phyloP scores from a whole-genome alignment of 2,113 vertebrate genomes.

The Austrofundulus limnaeus region DNA sequence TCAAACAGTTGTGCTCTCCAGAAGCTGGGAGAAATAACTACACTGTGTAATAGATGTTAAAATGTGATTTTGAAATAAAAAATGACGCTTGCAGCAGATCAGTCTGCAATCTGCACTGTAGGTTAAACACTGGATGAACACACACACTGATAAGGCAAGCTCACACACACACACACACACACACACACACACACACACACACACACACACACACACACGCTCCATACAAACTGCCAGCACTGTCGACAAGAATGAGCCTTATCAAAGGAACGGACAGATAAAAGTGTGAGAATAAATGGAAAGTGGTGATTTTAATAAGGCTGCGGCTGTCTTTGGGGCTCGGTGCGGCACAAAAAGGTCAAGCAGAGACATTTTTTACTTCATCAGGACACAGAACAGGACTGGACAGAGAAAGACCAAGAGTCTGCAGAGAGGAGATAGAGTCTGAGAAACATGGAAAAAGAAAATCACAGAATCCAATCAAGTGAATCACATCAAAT shows the following conservation, averaged over 20 bases:
- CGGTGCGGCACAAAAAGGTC: constrained; percentile 47
- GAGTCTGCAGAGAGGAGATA: constrained; percentile 25
- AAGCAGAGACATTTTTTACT: constrained; percentile 68
- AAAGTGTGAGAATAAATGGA: constrained; percentile 21
- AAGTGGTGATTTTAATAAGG: constrained; percentile 56
- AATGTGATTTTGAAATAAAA: no score
- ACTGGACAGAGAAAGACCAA: constrained; percentile 24
- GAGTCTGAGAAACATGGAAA: constrained; percentile 8
- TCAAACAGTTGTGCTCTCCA: no score
- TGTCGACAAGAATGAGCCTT: constrained; percentile 36
- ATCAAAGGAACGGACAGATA: constrained; percentile 41
- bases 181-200: no score
- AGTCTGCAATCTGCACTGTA: constrained; percentile 30
- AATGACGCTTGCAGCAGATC: constrained; percentile 23
- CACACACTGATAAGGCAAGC: not conserved
- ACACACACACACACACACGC: not conserved
- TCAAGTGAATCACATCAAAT: constrained; percentile 37
- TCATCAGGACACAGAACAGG: constrained; percentile 38
- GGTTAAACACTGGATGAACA: constrained; percentile 7
- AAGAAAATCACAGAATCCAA: constrained; percentile 15
- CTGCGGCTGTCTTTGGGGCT: constrained; percentile 46
- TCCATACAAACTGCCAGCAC: constrained; percentile 43
- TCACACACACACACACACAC: not conserved
- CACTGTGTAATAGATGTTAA: no score
- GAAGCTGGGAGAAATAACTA: no score